Conservation (phyloP, 1,140 invertebrate species). For the Pinna nobilis region DNA sequence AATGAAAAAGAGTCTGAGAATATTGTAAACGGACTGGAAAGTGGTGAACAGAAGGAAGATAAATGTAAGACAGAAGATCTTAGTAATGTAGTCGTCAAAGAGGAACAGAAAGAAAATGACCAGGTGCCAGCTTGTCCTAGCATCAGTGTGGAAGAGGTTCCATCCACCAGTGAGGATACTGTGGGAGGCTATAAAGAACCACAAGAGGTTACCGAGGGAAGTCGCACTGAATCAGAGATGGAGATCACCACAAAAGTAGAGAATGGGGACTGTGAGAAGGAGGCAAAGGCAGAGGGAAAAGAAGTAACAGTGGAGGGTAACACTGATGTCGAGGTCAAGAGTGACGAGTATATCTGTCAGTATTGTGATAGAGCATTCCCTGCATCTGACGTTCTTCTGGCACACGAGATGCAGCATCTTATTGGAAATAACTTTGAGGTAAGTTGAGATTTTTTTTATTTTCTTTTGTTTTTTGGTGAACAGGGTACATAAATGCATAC, state of each 20-base stretch:
- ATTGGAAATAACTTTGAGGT: constrained; percentile 72
- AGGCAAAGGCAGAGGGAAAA: not conserved
- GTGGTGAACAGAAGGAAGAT: not conserved
- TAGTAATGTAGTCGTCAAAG: not conserved
- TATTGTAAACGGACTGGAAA: not conserved
- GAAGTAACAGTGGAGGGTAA: not conserved
- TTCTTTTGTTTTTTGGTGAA: too few species aligned
- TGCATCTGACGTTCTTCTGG: constrained; percentile 59
- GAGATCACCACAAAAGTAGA: constrained; percentile 18
- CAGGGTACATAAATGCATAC: not conserved
- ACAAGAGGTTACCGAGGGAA: constrained; percentile 2
- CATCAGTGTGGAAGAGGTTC: not conserved
- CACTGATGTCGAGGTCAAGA: constrained; percentile 16
- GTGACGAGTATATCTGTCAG: constrained; percentile 63
- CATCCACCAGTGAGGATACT: not conserved
- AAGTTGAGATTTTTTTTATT: constrained; percentile 23
- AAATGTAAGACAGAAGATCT: not conserved
- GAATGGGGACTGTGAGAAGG: not conserved
- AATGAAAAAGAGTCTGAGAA: not conserved
- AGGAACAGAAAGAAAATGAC: constrained; percentile 2
- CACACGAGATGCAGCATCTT: constrained; percentile 71
- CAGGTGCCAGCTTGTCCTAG: not conserved
- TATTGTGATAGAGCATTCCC: constrained; percentile 70
- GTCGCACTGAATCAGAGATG: constrained; percentile 18
- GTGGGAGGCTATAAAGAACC: not conserved